A percentile compares a stretch with the other conserved stretches of the same genome.
phyloP scores from a whole-genome alignment of 2,888 invertebrate species.

The Cancer borealis region DNA sequence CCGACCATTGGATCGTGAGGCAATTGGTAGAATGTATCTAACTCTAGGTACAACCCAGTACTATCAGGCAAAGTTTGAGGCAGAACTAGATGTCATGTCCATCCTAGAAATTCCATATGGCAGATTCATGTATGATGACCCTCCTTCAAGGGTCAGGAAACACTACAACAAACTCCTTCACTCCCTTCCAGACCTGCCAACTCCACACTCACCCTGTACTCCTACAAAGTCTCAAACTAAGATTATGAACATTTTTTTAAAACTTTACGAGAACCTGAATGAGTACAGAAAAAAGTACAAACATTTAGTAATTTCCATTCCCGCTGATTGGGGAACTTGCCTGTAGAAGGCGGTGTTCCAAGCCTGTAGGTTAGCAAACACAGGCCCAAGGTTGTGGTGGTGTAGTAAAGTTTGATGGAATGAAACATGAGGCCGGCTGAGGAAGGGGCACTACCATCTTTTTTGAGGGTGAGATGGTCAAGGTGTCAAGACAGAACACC shows the following conservation, averaged over 20 bases:
- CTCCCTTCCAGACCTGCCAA: neutral
- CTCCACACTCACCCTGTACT: neutral
- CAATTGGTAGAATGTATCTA: neutral
- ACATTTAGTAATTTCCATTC: too few relatives aligned
- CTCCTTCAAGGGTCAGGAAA: neutral
- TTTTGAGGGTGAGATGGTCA: neutral
- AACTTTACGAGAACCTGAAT: constrained; percentile 51
- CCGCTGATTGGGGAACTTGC: too few relatives aligned
- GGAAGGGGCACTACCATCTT: neutral
- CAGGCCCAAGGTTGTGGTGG: neutral
- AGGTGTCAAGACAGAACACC: neutral
- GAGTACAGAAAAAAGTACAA: constrained; percentile 38
- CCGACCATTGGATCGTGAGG: too few relatives aligned
- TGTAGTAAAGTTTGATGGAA: neutral
- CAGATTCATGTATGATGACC: neutral
- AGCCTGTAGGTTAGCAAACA: neutral
- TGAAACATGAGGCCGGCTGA: neutral
- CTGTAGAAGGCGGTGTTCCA: neutral
- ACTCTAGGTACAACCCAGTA: neutral
- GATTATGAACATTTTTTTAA: constrained; percentile 48
- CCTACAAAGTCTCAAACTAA: neutral
- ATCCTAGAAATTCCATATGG: neutral
- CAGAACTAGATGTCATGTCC: neutral
- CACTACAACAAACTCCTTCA: neutral
- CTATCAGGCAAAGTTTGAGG: neutral